Percentiles rank a stretch among this genome's conserved stretches.
Evolutionary conservation across 1,140 invertebrate species (phyloP).

Genomic region (Drosophila bipectinata): DNA sequence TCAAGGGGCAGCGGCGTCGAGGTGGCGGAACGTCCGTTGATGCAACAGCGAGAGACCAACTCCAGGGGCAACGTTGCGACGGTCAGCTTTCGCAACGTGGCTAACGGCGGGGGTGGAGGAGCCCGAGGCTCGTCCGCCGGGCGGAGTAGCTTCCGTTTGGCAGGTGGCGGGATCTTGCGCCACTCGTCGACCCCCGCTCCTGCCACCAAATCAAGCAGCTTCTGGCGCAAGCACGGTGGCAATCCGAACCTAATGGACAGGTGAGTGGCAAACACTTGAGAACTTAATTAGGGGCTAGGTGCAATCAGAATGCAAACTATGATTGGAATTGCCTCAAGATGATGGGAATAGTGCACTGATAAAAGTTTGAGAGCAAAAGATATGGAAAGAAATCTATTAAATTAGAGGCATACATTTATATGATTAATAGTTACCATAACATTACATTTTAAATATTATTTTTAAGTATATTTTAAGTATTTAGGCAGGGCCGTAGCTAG

Average conservation of each 20-base stretch:
- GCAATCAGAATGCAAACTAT: constrained; percentile 23
- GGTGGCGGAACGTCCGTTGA: constrained; percentile 49
- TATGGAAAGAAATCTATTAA: too few species aligned
- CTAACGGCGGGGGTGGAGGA: constrained; percentile 39
- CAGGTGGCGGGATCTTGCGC: constrained; percentile 68
- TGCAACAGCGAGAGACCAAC: constrained; percentile 46
- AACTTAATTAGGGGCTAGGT: constrained; percentile 43
- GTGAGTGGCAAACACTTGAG: constrained; percentile 42
- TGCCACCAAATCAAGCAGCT: constrained; percentile 51
- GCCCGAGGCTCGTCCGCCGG: constrained; percentile 27
- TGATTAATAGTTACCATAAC: too few species aligned
- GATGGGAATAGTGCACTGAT: neutral
- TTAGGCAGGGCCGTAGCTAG: too few species aligned
- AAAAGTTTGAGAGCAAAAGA: neutral
- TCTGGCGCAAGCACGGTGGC: constrained; percentile 75
- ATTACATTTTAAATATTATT: too few species aligned
- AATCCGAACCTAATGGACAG: constrained; percentile 80
- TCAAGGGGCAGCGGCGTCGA: constrained; percentile 25
- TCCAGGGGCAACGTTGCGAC: constrained; percentile 35
- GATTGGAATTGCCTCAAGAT: neutral
- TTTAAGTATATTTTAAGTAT: too few species aligned
- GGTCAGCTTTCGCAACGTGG: constrained; percentile 61
- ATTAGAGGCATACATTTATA: too few species aligned
- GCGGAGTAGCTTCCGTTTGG: constrained; percentile 62
- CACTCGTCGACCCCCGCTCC: constrained; percentile 61